Conservation (phyloP, 2,797 vertebrate species). For the Aldrovandia affinis region DNA sequence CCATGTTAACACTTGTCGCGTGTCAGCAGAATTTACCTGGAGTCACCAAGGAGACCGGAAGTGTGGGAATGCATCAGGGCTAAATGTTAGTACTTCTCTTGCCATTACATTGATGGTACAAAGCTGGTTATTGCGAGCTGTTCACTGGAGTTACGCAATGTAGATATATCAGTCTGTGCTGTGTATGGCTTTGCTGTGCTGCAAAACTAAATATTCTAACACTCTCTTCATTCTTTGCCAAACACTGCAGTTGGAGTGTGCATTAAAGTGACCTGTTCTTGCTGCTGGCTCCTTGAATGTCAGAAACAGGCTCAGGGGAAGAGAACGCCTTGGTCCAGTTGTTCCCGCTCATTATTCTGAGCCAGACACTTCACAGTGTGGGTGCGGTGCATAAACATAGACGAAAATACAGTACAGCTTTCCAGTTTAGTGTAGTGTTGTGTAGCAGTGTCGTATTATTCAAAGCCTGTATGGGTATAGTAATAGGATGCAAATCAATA, state of each 20-base stretch:
- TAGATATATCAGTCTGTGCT: not conserved
- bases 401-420: not conserved
- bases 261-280: not conserved
- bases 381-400: not conserved
- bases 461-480: too few species aligned
- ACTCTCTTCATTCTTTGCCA: not conserved
- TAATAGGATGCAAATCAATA: too few species aligned
- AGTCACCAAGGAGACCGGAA: not conserved
- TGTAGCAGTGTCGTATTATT: too few species aligned
- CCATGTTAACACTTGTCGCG: slow-evolving; percentile 15
- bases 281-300: not conserved
- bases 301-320: not conserved
- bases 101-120: not conserved
- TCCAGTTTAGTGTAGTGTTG: too few species aligned
- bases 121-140: not conserved
- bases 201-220: not conserved
- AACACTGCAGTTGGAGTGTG: not conserved
- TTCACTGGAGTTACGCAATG: not conserved
- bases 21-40: slow-evolving; percentile 12
- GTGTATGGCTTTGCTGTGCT: not conserved
- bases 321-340: not conserved
- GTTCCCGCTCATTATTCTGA: not conserved
- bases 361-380: not conserved
- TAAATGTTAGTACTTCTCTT: not conserved
- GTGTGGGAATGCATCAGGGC: not conserved